A percentile compares a stretch with the other conserved stretches of the same genome.
Conservation (phyloP, 2,797 vertebrate species). For the Danionella dracula region DNA sequence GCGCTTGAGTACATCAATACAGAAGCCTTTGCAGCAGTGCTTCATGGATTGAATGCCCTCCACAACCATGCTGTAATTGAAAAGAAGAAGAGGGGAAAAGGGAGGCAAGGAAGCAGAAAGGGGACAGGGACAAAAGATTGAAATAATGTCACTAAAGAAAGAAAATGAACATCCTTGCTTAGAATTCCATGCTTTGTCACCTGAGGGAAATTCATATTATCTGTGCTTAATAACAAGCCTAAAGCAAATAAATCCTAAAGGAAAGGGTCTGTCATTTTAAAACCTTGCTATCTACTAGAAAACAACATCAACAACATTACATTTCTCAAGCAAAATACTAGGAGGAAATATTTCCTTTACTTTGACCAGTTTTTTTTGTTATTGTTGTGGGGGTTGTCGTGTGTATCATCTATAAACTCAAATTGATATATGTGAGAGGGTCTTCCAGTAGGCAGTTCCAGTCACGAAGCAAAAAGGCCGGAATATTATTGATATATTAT, state of each 20-base stretch:
- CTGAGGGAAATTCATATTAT: background rate
- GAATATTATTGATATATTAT: too few species aligned
- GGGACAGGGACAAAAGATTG: background rate
- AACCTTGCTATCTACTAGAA: too few species aligned
- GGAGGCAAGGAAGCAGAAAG: conserved; percentile 1
- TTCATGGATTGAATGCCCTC: conserved; percentile 73
- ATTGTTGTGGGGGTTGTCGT: too few species aligned
- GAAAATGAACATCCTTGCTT: background rate
- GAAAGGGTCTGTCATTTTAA: background rate
- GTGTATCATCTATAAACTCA: too few species aligned
- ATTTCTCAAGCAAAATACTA: too few species aligned
- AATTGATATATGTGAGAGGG: too few species aligned
- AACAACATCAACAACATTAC: too few species aligned
- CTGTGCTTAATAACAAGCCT: background rate
- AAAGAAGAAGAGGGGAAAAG: conserved; percentile 11
- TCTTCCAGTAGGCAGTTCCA: too few species aligned
- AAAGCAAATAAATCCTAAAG: background rate
- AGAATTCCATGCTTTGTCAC: conserved; percentile 13
- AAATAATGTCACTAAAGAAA: background rate
- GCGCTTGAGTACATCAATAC: conserved; percentile 91
- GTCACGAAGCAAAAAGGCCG: too few species aligned
- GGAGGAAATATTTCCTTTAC: too few species aligned
- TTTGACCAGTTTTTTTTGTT: too few species aligned
- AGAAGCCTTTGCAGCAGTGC: conserved; percentile 94
- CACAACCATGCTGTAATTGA: conserved; percentile 55